Percentiles rank a stretch among this genome's conserved stretches.
phyloP scores from a whole-genome alignment of 1,140 invertebrate species.

The Helicorthomorpha holstii region DNA sequence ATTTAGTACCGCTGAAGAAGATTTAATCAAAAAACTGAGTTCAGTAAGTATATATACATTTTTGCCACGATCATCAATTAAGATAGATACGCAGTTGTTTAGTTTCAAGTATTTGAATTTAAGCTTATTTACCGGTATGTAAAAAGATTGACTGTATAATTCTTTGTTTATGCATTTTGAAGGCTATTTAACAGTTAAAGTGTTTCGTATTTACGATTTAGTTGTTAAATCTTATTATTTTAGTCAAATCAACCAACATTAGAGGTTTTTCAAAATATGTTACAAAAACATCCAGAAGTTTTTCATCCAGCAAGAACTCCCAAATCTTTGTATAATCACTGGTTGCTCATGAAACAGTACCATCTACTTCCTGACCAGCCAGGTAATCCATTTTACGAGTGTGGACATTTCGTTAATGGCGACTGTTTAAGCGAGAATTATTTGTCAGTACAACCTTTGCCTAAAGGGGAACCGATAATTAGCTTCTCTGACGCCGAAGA shows the following conservation, averaged over 20 bases:
- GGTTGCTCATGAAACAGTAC: slow-evolving; percentile 86
- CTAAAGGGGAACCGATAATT: slow-evolving; percentile 44
- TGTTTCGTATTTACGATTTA: too few relatives aligned
- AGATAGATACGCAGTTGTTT: neutral
- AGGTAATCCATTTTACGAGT: too few relatives aligned
- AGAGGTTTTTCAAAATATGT: slow-evolving; percentile 68
- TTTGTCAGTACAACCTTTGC: slow-evolving; percentile 28
- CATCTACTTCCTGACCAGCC: slow-evolving; percentile 78
- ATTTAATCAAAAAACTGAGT: slow-evolving; percentile 63
- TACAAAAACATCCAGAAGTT: slow-evolving; percentile 61
- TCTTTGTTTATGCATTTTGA: too few relatives aligned
- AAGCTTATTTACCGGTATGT: too few relatives aligned
- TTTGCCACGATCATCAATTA: neutral
- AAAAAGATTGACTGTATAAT: too few relatives aligned
- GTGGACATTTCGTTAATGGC: too few relatives aligned
- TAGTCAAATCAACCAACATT: slow-evolving; percentile 39
- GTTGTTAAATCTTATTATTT: slow-evolving; percentile 1
- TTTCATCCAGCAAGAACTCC: slow-evolving; percentile 77
- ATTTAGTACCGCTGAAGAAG: slow-evolving; percentile 77
- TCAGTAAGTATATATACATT: neutral
- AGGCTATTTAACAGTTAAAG: too few relatives aligned
- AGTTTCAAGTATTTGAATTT: neutral
- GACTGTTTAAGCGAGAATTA: too few relatives aligned
- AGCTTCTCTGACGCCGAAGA: slow-evolving; percentile 89
- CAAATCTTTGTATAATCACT: slow-evolving; percentile 69